These are phyloP conservation scores for Neocloeon triangulifer DNA, from an alignment of 1,140 invertebrate species.

Conservation along the genomic window DNA sequence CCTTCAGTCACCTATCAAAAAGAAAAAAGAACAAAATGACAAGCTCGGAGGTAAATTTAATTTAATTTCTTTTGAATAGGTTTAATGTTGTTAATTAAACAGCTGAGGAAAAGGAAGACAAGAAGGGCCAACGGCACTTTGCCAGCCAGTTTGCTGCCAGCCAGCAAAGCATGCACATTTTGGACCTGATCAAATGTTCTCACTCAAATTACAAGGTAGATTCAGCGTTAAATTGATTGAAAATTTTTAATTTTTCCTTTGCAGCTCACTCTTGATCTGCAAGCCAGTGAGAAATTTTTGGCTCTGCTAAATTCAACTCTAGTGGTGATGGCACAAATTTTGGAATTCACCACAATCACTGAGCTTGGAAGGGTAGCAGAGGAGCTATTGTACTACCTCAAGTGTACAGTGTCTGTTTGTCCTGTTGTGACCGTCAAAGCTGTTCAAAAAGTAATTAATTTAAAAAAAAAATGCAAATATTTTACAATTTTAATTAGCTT, in stretches of 20 bases:
- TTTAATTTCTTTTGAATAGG: no score
- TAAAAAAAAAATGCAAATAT: conserved; percentile 1
- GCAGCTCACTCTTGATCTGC: conserved; percentile 45
- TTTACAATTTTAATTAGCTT: conserved; percentile 22
- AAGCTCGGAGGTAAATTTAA: no score
- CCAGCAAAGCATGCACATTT: no score
- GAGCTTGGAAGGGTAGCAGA: conserved; percentile 54
- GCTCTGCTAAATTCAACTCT: conserved; percentile 39
- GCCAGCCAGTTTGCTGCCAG: no score
- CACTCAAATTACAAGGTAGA: background rate
- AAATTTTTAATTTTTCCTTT: conserved; percentile 12
- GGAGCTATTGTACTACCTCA: conserved; percentile 56
- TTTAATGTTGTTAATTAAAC: no score
- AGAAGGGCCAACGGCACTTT: no score
- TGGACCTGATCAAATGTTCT: no score
- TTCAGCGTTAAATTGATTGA: no score
- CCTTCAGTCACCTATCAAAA: no score
- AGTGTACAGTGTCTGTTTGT: conserved; percentile 42
- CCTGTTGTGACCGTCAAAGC: conserved; percentile 47
- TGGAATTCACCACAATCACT: conserved; percentile 46
- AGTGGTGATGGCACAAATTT: conserved; percentile 42
- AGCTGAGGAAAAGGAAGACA: no score
- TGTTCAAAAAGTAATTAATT: conserved; percentile 37
- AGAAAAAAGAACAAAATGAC: no score
- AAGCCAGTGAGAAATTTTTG: conserved; percentile 48